phyloP scores from a whole-genome alignment of 1,140 invertebrate species.

The Diprion similis region DNA sequence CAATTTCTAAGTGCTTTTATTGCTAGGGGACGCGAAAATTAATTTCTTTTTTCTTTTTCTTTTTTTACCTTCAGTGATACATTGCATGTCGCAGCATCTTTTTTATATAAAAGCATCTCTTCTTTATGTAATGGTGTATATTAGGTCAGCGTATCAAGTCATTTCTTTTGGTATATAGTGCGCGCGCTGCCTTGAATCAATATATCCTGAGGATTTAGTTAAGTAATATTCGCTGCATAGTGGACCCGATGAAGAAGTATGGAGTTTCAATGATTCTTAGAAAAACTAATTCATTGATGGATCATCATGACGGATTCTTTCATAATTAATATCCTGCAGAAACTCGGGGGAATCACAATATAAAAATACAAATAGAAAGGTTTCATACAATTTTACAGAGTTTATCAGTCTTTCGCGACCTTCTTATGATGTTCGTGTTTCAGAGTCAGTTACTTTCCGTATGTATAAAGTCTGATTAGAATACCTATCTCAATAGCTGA shows the following conservation, averaged over 20 bases:
- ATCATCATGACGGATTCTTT: neutral
- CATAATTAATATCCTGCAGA: conserved; percentile 21
- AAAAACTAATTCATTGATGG: neutral
- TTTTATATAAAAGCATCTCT: neutral
- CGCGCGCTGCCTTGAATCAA: neutral
- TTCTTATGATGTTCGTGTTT: conserved; percentile 21
- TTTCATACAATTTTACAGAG: conserved; percentile 29
- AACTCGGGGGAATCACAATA: conserved; percentile 43
- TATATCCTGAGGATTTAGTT: too few species aligned
- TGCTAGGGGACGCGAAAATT: too few species aligned
- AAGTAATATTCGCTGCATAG: neutral
- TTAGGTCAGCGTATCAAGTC: neutral
- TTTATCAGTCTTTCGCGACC: conserved; percentile 10
- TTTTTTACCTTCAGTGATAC: neutral
- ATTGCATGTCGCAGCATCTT: neutral
- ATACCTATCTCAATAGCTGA: too few species aligned
- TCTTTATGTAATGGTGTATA: neutral
- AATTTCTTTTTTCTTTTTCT: neutral
- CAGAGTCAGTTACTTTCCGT: conserved; percentile 11
- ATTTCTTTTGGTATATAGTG: neutral
- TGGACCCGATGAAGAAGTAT: neutral
- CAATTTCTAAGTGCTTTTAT: too few species aligned
- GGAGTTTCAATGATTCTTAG: neutral
- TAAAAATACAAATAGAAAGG: conserved; percentile 55
- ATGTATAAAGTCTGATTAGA: neutral